Evolutionary conservation across 1,140 invertebrate species (phyloP).

Genomic region (Acyrthosiphon pisum): DNA sequence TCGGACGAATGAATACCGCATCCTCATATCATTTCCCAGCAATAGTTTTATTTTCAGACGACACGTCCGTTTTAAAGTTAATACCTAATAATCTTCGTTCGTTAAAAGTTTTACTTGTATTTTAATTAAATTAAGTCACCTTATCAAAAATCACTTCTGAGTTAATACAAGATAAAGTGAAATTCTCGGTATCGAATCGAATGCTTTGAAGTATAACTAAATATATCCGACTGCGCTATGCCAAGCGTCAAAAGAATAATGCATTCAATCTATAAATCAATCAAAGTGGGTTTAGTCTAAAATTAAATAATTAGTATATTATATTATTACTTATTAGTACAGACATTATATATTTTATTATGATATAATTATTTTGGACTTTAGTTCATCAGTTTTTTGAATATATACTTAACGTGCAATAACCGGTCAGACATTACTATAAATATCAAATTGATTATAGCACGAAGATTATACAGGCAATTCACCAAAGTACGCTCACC

Average conservation of each 20-base stretch:
- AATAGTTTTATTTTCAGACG: not conserved
- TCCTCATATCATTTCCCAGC: not conserved
- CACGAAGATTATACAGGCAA: no score
- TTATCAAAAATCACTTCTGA: not conserved
- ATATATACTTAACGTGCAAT: no score
- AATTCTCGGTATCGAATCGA: not conserved
- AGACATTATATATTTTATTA: not conserved
- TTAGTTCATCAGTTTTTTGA: not conserved
- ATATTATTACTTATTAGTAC: no score
- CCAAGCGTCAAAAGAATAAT: not conserved
- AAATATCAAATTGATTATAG: not conserved
- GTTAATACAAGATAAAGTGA: not conserved
- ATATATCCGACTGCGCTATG: not conserved
- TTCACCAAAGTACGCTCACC: no score
- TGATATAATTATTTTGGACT: not conserved
- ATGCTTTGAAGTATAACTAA: not conserved
- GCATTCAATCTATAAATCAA: not conserved
- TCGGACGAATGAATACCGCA: not conserved
- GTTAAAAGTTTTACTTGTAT: not conserved
- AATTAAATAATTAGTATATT: not conserved
- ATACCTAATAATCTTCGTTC: conserved; percentile 9
- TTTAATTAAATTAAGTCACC: not conserved
- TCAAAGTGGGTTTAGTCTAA: not conserved
- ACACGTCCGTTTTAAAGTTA: not conserved
- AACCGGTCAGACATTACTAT: not conserved